phyloP scores from a whole-genome alignment of 2,797 vertebrate genomes.

The Coreius guichenoti region DNA sequence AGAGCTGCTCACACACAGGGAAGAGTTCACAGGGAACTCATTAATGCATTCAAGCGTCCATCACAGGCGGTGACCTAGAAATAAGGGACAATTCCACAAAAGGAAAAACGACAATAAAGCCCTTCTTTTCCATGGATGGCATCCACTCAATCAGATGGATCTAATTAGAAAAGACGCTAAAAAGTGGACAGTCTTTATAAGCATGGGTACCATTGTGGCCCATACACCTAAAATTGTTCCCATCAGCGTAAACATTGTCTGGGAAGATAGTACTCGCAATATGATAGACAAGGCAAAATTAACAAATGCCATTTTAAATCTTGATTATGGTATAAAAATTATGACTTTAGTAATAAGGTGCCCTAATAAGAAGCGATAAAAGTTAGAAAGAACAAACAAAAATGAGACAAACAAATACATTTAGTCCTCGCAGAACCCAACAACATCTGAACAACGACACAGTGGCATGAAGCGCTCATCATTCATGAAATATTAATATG shows the following conservation, averaged over 20 bases:
- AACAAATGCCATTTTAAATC: neutral
- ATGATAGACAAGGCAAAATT: neutral
- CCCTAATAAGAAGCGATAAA: neutral
- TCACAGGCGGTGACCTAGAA: slow-evolving; percentile 69
- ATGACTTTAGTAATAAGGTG: neutral
- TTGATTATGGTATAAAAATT: neutral
- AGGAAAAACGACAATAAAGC: slow-evolving; percentile 63
- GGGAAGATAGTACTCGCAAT: neutral
- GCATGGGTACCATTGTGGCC: neutral
- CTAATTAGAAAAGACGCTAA: slow-evolving; percentile 58
- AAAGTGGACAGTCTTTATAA: slow-evolving; percentile 46
- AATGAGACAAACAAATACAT: neutral
- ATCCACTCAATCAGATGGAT: slow-evolving; percentile 62
- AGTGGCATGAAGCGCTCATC: slow-evolving; percentile 30
- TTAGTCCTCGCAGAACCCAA: neutral
- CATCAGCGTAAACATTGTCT: neutral
- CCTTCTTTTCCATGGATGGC: slow-evolving; percentile 60
- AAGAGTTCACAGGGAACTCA: slow-evolving; percentile 56
- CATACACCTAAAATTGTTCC: neutral
- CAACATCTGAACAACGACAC: neutral
- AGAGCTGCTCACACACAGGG: slow-evolving; percentile 35
- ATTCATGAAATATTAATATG: slow-evolving; percentile 62
- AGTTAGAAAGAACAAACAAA: neutral
- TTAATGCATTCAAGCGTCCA: slow-evolving; percentile 66
- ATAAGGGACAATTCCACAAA: slow-evolving; percentile 65